Conservation (phyloP, 2,888 invertebrate species). For the Glaucopsyche alexis region DNA sequence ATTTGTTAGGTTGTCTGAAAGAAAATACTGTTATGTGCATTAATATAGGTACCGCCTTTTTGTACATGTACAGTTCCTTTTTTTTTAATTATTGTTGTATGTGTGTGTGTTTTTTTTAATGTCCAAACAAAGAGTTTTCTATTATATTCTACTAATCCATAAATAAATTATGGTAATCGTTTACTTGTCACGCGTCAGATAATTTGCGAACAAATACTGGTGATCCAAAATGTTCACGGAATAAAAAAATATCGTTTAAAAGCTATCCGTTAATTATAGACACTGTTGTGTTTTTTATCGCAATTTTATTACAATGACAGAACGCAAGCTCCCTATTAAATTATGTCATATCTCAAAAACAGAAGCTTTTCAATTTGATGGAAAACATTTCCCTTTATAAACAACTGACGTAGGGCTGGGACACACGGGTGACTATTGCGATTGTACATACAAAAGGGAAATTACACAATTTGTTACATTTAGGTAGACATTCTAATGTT, state of each 20-base stretch:
- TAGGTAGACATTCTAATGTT: too few species aligned
- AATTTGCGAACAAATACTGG: neutral
- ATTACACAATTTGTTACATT: too few species aligned
- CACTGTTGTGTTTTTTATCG: conserved; percentile 69
- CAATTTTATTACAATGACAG: conserved; percentile 72
- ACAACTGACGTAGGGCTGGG: neutral
- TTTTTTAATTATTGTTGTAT: too few species aligned
- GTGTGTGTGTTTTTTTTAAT: too few species aligned
- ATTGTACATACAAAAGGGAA: neutral
- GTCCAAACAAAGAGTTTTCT: too few species aligned
- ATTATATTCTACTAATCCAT: too few species aligned
- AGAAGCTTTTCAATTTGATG: conserved; percentile 29
- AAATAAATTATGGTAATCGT: too few species aligned
- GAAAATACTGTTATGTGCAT: too few species aligned
- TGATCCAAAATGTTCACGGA: conserved; percentile 1
- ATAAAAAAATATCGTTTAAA: conserved; percentile 39
- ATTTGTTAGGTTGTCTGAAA: too few species aligned
- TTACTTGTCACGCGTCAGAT: neutral
- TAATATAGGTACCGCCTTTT: too few species aligned
- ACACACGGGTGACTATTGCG: neutral
- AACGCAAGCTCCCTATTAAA: conserved; percentile 68
- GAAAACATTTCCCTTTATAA: conserved; percentile 24
- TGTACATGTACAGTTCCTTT: too few species aligned
- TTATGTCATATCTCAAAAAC: conserved; percentile 53
- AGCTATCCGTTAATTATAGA: conserved; percentile 66